Evolutionary conservation across 2,888 invertebrate genomes (phyloP), one percentile per base, ranked within the genome.

Genomic region (Drosophila dives): DNA sequence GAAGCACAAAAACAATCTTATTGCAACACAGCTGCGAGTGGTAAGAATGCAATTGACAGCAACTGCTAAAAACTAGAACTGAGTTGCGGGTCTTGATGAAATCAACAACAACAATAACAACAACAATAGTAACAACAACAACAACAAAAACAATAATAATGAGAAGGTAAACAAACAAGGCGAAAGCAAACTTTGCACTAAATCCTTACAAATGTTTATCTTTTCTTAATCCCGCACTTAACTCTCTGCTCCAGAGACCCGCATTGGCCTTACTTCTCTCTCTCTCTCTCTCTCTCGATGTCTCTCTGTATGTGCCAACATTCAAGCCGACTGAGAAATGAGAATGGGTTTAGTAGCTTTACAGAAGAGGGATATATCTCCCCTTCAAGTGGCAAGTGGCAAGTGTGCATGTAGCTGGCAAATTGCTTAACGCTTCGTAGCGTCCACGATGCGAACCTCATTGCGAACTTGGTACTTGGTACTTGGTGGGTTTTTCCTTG

Each of bases 201-300:
- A 91, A 92, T 91, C 91, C 91, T 91, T 92, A 91, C 92, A 92
- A 91, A 91, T 91, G 92, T 92, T 91, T 92, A 92, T 91, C 92
- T 91, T 91, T 91, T 90, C 91, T 89, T 91, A 92, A 91, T 91
- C 91, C 90, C 80, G 81, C 91, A 91, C 91, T 91, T 91, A 89
- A 89, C 87, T 45, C 45, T 45, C 23, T 90, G 84, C 80, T 75
- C 34, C 6, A 80, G 88, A 78, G 88, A 78, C 83, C 83, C 81
- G 79, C 80, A 81, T 81, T 80, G 90, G 86, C 74, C 84, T 72
- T 15, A n/a, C 26, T 26, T 45, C 20, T 45, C 1, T 7, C 17
- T n/a, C 33, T 34, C 38, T 40, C 10, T 40, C 33, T 50, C 1
- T 11, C 0, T 45, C 20, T 45, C 1, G 8, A 8, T n/a, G 10